phyloP scores from a whole-genome alignment of 2,888 invertebrate genomes.

The Lasioglossum leucozonium region DNA sequence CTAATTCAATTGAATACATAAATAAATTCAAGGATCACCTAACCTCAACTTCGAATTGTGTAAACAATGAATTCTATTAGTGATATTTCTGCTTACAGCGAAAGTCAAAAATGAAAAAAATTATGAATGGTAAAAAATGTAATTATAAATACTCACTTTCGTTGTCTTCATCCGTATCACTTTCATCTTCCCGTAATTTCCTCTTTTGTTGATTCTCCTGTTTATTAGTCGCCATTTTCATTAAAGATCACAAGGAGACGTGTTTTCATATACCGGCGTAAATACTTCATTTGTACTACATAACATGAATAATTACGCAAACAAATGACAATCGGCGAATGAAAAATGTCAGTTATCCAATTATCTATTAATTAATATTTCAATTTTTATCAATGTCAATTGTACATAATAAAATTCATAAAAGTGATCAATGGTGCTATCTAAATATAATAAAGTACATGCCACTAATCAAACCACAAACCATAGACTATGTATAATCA shows the following conservation, averaged over 20 bases:
- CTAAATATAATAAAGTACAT: background rate
- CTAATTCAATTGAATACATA: background rate
- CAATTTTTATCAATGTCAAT: background rate
- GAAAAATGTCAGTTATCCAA: background rate
- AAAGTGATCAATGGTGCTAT: background rate
- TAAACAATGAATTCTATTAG: conserved; percentile 41
- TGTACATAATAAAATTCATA: background rate
- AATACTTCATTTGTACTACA: conserved; percentile 3
- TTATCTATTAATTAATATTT: background rate
- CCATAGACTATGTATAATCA: too few species aligned
- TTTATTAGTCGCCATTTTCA: conserved; percentile 64
- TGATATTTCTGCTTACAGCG: background rate
- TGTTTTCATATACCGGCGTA: background rate
- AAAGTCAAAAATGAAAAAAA: conserved; percentile 12
- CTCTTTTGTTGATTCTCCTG: conserved; percentile 67
- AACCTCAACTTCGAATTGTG: conserved; percentile 51
- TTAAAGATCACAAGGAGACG: background rate
- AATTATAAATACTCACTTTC: conserved; percentile 68
- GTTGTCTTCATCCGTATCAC: conserved; percentile 73
- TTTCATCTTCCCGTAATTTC: conserved; percentile 67
- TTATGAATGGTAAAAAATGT: background rate
- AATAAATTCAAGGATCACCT: conserved; percentile 12
- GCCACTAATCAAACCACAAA: too few species aligned
- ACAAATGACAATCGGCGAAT: background rate
- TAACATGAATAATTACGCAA: background rate